Evolutionary conservation across 1,140 invertebrate genomes (phyloP).

Genomic region (Pachyrhynchus sulphureomaculatus): DNA sequence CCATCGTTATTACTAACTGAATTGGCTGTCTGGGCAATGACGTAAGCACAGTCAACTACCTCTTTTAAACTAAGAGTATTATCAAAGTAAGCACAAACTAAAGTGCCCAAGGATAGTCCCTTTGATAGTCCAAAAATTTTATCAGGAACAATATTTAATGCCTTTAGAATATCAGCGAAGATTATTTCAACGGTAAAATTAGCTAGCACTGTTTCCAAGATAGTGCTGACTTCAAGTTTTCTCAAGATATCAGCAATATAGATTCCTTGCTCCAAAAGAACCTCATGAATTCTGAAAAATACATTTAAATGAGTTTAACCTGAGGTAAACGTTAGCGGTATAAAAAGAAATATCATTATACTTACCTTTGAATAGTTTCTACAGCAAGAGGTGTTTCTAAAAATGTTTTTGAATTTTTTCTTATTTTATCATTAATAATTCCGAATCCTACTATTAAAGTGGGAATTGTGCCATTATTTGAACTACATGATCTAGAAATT

Average conservation of each 20-base stretch:
- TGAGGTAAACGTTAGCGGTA: too few relatives aligned
- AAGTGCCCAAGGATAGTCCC: constrained; percentile 68
- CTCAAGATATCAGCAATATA: constrained; percentile 65
- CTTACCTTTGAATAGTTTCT: constrained; percentile 68
- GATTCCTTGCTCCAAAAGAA: constrained; percentile 59
- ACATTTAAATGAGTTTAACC: too few relatives aligned
- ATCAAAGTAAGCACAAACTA: constrained; percentile 83
- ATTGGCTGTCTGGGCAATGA: constrained; percentile 19
- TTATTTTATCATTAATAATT: constrained; percentile 88
- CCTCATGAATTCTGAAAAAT: constrained; percentile 31
- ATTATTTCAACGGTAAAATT: constrained; percentile 78
- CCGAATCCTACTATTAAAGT: constrained; percentile 89
- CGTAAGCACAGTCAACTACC: constrained; percentile 56
- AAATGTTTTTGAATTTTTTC: constrained; percentile 65
- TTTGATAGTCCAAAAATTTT: constrained; percentile 70
- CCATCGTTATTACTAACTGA: background rate
- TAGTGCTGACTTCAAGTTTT: constrained; percentile 43
- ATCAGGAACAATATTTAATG: constrained; percentile 67
- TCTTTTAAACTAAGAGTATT: constrained; percentile 78
- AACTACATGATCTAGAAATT: constrained; percentile 60
- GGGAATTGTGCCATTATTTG: constrained; percentile 61
- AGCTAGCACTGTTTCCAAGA: constrained; percentile 63
- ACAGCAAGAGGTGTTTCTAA: constrained; percentile 70
- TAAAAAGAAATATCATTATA: too few relatives aligned
- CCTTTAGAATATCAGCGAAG: constrained; percentile 69